These are phyloP conservation scores for Rotaria socialis DNA, from an alignment of 2,888 invertebrate species.

Conservation along the genomic window DNA sequence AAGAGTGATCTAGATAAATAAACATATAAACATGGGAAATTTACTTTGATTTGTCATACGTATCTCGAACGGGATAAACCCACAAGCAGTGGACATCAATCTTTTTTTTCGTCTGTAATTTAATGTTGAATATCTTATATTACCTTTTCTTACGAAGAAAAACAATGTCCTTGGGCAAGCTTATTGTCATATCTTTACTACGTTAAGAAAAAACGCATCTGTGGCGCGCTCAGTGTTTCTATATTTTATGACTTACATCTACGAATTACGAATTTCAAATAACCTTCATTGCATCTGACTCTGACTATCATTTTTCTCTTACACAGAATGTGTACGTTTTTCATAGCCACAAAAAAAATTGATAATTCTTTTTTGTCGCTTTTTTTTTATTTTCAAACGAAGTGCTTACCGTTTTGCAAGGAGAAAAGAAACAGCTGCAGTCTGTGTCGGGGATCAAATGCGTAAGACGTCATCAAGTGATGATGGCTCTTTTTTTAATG, in stretches of 20 bases:
- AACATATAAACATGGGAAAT: neutral
- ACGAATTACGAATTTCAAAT: neutral
- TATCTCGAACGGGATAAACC: no score
- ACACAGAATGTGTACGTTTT: neutral
- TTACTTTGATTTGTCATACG: neutral
- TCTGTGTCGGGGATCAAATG: neutral
- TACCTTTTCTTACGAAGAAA: neutral
- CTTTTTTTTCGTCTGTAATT: no score
- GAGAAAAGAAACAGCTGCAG: neutral
- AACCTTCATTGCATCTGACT: neutral
- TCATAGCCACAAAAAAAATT: neutral
- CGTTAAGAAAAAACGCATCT: conserved; percentile 7
- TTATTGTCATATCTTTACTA: neutral
- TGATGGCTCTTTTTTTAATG: neutral
- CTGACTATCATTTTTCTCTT: neutral
- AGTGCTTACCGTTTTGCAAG: neutral
- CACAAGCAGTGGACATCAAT: no score
- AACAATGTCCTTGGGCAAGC: neutral
- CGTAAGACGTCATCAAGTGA: neutral
- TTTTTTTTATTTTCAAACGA: neutral
- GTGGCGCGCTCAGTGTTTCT: neutral
- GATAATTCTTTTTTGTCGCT: neutral
- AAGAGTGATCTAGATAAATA: neutral
- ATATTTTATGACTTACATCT: neutral
- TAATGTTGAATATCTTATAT: no score